Base-by-base conservation (phyloP, 2,113 vertebrate genomes). In the Thymallus thymallus region DNA sequence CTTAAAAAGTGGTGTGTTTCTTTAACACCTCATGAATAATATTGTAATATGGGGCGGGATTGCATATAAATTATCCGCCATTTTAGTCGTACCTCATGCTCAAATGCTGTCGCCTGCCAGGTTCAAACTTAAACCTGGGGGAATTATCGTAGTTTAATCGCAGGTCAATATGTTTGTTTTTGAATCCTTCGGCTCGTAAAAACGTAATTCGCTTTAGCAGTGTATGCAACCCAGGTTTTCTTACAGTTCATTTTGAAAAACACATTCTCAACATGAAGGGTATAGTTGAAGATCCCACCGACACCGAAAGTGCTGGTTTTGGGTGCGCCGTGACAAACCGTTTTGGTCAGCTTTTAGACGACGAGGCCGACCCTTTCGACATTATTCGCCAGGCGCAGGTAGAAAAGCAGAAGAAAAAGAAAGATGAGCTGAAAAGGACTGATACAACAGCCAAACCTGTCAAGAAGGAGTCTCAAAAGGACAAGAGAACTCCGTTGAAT, bases 341-440 rank as follows among this genome's bases (percentile, higher is more conserved):
- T 75, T 95, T 95, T 85, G 89, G 84, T 67, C 91, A 90, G 71
- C 94, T 96, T 32, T 89, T 93, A 82, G 94, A 94, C 76, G 92
- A 94, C 45, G 92, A 94, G 73, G 91, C 93, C 6, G 94, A 95
- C 82, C 94, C 94, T 23, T 94, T 95, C 75, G 94, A 95, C 79
- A 65, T 91, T 72, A 86, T 95, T 24, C 86, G 88, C 7, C 90
- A 92, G 80, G 91, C 90, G 7, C 90, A 68, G 22, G 29, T 55
- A 5, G 79, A 80, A n/a, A 79, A 82, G 51, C 76, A 83, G 75
- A 69, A 71, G 58, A 84, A 86, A 48, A 92, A 83, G 83, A 90
- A 92, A 78, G 91, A 92, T 55, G 85, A 90, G 76, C 71, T 73
- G 58, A 84, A 84, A 74, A 85, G 83, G 74, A 35, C 58, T 4